Percentiles rank a stretch among this genome's conserved stretches.
These are phyloP conservation scores for Tinamus guttatus DNA, from an alignment of 2,113 vertebrate species.

Conservation along the genomic window DNA sequence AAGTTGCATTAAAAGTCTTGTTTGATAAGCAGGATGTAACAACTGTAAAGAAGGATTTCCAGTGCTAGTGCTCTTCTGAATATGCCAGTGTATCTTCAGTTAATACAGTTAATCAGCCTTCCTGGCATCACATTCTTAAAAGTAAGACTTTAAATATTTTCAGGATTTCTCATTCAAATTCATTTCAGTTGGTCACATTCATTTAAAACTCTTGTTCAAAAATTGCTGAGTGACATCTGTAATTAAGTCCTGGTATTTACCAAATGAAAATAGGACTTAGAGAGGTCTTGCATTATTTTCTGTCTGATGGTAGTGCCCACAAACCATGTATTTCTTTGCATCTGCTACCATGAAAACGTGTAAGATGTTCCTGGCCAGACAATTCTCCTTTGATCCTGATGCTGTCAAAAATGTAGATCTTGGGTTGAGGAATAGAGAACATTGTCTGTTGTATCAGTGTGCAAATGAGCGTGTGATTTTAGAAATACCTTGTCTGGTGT, in stretches of 20 bases:
- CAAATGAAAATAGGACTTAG: not conserved
- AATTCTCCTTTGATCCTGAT: not conserved
- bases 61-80: not conserved
- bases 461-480: not conserved
- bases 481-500: not conserved
- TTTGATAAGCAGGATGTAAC: not conserved
- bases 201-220: not conserved
- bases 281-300: not conserved
- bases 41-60: not conserved
- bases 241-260: not conserved
- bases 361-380: not conserved
- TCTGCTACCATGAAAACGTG: not conserved
- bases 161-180: not conserved
- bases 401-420: not conserved
- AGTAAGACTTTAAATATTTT: not conserved
- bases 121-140: not conserved
- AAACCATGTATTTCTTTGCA: accelerated
- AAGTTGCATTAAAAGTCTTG: not conserved
- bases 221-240: not conserved
- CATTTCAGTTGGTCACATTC: not conserved
- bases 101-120: not conserved
- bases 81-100: not conserved
- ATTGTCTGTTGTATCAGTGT: not conserved
- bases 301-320: not conserved
- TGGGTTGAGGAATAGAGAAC: not conserved